Conservation (phyloP, 2,113 vertebrate species). For the Lepus timidus region DNA sequence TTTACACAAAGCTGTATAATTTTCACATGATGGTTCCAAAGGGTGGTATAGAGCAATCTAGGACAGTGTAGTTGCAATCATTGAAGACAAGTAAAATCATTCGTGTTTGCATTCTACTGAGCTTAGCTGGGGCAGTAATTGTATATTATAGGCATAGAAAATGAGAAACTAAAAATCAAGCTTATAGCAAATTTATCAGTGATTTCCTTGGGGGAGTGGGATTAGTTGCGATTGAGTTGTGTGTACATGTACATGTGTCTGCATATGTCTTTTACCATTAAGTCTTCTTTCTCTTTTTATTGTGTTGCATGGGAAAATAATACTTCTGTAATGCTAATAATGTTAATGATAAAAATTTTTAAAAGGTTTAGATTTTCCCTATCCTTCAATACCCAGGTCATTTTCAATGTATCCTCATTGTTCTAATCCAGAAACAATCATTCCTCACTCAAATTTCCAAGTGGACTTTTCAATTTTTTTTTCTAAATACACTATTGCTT, state of each 20-base stretch:
- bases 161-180: neutral
- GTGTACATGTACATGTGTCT: no score
- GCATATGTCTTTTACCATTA: neutral
- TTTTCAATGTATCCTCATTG: neutral
- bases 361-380: neutral
- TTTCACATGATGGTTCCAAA: neutral
- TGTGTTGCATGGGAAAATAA: neutral
- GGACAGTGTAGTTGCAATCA: neutral
- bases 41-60: neutral
- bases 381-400: neutral
- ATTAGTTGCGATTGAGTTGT: neutral
- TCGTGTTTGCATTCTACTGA: neutral
- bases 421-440: conserved; percentile 15
- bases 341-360: neutral
- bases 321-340: neutral
- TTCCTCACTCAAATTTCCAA: neutral
- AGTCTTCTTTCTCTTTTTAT: neutral
- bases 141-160: neutral
- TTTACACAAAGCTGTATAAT: neutral
- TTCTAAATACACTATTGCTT: neutral
- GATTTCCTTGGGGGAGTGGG: neutral
- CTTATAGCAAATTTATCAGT: neutral
- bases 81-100: neutral
- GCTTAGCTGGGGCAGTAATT: neutral
- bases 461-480: neutral